Conservation (phyloP, 1,140 invertebrate species). For the Drosophila pandora region DNA sequence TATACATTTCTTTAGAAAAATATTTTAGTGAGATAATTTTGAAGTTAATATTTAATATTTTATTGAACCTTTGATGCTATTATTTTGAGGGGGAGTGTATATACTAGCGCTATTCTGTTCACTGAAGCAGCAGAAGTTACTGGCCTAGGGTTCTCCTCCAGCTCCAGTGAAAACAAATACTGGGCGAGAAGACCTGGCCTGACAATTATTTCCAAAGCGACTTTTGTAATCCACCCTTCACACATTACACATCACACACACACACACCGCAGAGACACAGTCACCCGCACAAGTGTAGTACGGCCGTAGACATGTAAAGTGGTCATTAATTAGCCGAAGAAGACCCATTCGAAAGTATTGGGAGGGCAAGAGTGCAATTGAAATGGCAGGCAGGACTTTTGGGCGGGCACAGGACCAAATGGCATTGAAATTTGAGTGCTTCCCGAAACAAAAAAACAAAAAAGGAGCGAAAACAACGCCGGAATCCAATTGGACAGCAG, state of each 20-base stretch:
- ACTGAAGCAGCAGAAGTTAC: conserved; percentile 79
- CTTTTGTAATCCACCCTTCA: conserved; percentile 70
- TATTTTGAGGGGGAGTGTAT: neutral
- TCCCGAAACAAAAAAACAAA: neutral
- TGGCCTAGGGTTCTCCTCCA: conserved; percentile 46
- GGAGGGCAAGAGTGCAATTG: conserved; percentile 76
- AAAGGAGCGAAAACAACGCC: conserved; percentile 25
- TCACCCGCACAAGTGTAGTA: conserved; percentile 8
- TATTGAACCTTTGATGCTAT: neutral
- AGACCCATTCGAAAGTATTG: conserved; percentile 43
- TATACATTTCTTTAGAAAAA: too few species aligned
- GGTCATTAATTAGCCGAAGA: conserved; percentile 73
- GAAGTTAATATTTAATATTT: too few species aligned
- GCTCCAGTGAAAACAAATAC: conserved; percentile 67
- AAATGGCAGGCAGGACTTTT: conserved; percentile 49
- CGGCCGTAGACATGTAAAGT: conserved; percentile 45
- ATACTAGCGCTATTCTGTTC: conserved; percentile 31
- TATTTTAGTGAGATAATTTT: too few species aligned
- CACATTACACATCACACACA: neutral
- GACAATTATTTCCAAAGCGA: conserved; percentile 64
- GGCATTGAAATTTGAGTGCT: conserved; percentile 56
- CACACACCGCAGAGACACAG: neutral
- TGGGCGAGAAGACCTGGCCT: conserved; percentile 52
- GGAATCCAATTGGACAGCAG: conserved; percentile 68
- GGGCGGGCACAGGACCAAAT: conserved; percentile 37